Percentiles rank a stretch among this genome's conserved stretches.
These are phyloP conservation scores for Scaptomyza pallida DNA, from an alignment of 1,140 invertebrate species.

Conservation along the genomic window DNA sequence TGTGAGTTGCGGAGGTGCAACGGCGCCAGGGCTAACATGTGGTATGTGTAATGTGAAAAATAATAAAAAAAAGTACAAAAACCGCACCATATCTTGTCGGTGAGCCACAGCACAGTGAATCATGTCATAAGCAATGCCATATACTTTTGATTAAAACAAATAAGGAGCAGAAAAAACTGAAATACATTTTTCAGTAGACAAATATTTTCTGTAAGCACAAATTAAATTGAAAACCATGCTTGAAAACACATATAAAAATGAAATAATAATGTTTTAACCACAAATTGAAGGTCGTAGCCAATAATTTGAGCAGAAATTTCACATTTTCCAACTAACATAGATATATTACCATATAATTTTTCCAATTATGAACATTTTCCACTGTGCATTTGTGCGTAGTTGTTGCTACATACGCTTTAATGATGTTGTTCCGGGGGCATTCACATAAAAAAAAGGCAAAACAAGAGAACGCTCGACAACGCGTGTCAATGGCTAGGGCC, in stretches of 20 bases:
- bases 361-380: not conserved
- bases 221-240: not conserved
- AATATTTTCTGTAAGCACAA: not conserved
- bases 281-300: not conserved
- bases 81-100: conserved; percentile 25
- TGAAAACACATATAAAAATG: not conserved
- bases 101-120: conserved; percentile 30
- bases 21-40: conserved; percentile 44
- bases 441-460: conserved; percentile 29
- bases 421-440: conserved; percentile 43
- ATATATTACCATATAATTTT: too few species aligned
- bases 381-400: conserved; percentile 27
- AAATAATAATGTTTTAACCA: not conserved
- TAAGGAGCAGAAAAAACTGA: not conserved
- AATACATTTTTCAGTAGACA: too few species aligned
- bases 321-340: too few species aligned
- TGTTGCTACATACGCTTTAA: conserved; percentile 25
- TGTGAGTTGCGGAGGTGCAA: conserved; percentile 21
- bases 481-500: conserved; percentile 23
- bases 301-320: too few species aligned
- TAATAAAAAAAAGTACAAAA: conserved; percentile 22
- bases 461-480: conserved; percentile 35
- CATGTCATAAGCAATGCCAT: not conserved
- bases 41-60: conserved; percentile 56
- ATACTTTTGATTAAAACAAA: not conserved